Conservation (phyloP, 1,140 invertebrate species). For the Meloidogyne chitwoodi region DNA sequence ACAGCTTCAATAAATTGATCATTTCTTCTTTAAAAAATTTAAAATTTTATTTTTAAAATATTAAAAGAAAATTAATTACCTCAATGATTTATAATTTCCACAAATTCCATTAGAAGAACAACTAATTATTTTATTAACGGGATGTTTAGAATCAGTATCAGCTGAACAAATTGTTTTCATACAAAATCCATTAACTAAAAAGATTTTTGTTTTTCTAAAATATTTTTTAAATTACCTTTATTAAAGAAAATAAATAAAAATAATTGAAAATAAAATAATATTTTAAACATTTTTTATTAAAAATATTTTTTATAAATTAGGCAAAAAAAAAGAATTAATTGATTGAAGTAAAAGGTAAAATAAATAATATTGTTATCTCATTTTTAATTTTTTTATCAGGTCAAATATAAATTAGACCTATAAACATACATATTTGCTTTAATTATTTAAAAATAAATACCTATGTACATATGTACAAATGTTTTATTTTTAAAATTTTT, state of each 20-base stretch:
- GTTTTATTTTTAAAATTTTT: too few relatives aligned
- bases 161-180: constrained; percentile 12
- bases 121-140: constrained; percentile 11
- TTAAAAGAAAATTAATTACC: background rate
- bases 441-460: too few relatives aligned
- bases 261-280: background rate
- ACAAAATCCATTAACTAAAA: background rate
- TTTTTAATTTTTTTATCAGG: too few relatives aligned
- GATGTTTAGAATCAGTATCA: background rate
- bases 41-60: background rate
- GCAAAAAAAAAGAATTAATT: too few relatives aligned
- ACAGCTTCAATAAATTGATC: constrained; percentile 49
- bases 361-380: too few relatives aligned
- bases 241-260: background rate
- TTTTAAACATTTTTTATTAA: background rate
- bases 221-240: background rate
- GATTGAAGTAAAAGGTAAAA: too few relatives aligned
- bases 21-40: constrained; percentile 41
- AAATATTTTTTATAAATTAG: background rate
- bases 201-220: background rate
- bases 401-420: too few relatives aligned
- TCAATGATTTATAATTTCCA: constrained; percentile 23
- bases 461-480: too few relatives aligned
- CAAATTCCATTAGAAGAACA: constrained; percentile 12
- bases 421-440: too few relatives aligned